phyloP scores from a whole-genome alignment of 2,113 vertebrate species.

The Axis porcinus region DNA sequence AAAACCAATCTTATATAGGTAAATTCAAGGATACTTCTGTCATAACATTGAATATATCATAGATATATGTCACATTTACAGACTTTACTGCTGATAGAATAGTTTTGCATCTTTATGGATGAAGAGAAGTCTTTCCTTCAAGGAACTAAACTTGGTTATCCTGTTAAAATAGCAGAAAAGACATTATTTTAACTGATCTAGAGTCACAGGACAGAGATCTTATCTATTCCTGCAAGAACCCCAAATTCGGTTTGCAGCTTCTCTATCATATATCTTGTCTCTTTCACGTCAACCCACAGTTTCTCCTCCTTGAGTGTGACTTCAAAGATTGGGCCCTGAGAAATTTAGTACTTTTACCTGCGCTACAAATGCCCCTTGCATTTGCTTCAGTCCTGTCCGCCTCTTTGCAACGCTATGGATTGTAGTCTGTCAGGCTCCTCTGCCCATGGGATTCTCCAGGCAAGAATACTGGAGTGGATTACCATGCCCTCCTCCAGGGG shows the following conservation, averaged over 20 bases:
- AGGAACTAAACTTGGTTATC: not conserved
- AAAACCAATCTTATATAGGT: not conserved
- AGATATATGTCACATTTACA: not conserved
- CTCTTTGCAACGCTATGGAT: not conserved
- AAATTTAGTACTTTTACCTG: not conserved
- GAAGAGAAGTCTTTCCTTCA: not conserved
- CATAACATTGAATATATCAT: not conserved
- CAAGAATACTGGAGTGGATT: not conserved
- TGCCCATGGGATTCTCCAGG: not conserved
- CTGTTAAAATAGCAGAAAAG: not conserved
- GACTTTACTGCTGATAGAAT: not conserved
- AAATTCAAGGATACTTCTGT: not conserved
- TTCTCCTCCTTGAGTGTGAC: not conserved
- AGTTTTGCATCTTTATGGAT: not conserved
- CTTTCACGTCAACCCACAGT: not conserved
- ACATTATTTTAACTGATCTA: not conserved
- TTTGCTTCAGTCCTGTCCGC: not conserved
- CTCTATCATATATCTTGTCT: not conserved
- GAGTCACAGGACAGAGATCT: not conserved
- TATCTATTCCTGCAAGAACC: not conserved
- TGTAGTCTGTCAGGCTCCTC: not conserved
- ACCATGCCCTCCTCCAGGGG: not conserved
- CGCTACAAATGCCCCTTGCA: not conserved
- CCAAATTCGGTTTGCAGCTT: not conserved
- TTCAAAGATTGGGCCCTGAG: not conserved